phyloP scores from a whole-genome alignment of 2,113 vertebrate species.

The Prinia subflava region DNA sequence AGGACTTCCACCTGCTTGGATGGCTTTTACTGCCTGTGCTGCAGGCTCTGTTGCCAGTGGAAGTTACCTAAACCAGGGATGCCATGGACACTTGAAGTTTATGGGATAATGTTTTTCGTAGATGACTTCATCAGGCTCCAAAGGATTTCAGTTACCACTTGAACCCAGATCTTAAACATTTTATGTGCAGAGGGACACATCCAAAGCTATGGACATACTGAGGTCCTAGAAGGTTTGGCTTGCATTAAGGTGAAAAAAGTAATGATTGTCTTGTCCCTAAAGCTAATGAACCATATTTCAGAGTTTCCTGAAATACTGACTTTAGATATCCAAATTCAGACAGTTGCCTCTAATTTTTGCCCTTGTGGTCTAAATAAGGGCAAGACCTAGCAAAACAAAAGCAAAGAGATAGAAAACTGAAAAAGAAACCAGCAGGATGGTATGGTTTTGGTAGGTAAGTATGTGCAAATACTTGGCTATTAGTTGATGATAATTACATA shows the following conservation, averaged over 20 bases:
- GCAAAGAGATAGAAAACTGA: background rate
- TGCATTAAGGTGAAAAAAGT: background rate
- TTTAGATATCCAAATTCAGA: background rate
- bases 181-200: background rate
- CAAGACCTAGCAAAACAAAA: background rate
- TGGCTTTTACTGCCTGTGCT: background rate
- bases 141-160: background rate
- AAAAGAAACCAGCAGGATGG: background rate
- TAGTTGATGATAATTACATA: background rate
- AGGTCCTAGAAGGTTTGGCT: background rate
- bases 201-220: background rate
- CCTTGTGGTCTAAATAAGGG: background rate
- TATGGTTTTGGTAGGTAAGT: background rate
- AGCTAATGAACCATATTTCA: background rate
- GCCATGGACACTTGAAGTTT: background rate
- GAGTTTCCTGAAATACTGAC: background rate
- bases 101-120: background rate
- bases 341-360: background rate
- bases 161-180: background rate
- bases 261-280: background rate
- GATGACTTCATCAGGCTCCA: background rate
- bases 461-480: background rate
- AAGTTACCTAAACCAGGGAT: background rate
- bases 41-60: background rate
- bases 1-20: background rate